Evolutionary conservation across 2,113 vertebrate species (phyloP), one percentile per base, ranked within the genome.

Genomic region (Cavia porcellus): DNA sequence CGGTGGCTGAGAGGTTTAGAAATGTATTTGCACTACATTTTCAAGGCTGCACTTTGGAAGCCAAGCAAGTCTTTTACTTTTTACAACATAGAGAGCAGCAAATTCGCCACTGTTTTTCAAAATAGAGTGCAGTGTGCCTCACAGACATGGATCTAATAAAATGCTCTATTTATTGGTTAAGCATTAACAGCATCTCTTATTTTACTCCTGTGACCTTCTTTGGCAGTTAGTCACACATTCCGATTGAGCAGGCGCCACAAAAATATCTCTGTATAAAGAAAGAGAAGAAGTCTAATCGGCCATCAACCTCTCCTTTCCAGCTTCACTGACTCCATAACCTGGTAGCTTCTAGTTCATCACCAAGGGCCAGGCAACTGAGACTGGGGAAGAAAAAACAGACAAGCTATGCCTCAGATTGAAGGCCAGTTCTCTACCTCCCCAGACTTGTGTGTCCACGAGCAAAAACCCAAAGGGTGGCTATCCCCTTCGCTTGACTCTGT

Each of bases 201-300:
- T 96, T 96, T 94, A 88, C 92, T 95, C 96, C 90, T 85, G 88
- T 97, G 97, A 94, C 75, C 93, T 81, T 95, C 92, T 77, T 68
- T 94, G 97, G 94, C 95, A 90, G 95, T 96, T 96, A 96, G 92
- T 96, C 96, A 98, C 95, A 98, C 93, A 92, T 97, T 97, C 95
- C 81, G 86, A 92, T 57, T 92, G 96, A 97, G 84, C 92, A 93
- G 81, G 92, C 2, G 1, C 92, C 93, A 96, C 93, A 93, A 85
- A 96, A 96, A 96, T 94, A 96, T 90, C 95, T 94, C 94, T 70
- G 88, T 86, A 89, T 83, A 92, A 84, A n/a, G 90, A 55, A 92
- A 92, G 82, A 80, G 86, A 90, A 91, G 81, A 79, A 25, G 47
- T 57, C 93, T 96, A 97, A 95, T 62, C 97, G 92, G 93, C 42